Evolutionary conservation across 2,113 vertebrate species (phyloP).

Genomic region (Ellobius talpinus): DNA sequence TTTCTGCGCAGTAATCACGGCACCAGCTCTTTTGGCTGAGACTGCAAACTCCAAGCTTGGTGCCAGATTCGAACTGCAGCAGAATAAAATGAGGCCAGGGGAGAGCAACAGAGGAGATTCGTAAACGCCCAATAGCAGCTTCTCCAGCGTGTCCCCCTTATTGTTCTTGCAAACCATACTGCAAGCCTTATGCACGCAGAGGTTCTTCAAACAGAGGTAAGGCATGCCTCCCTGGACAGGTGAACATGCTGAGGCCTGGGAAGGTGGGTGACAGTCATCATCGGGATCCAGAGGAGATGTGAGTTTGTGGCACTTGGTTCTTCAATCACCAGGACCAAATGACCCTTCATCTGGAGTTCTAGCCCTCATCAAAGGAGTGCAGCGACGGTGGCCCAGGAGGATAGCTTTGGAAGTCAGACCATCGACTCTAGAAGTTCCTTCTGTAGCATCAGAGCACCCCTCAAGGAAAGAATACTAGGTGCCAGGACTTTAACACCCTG

Average conservation of each 20-base stretch:
- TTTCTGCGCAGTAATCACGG: neutral
- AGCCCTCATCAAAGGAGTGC: neutral
- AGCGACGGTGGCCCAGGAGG: neutral
- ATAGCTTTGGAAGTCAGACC: neutral
- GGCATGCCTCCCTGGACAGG: accelerated
- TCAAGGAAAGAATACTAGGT: neutral
- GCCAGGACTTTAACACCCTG: accelerated
- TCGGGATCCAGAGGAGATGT: no score
- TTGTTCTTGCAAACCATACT: neutral
- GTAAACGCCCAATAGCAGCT: accelerated
- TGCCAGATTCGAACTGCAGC: neutral
- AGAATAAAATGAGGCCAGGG: neutral
- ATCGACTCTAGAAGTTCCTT: accelerated
- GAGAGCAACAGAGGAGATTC: accelerated
- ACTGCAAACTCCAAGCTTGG: neutral
- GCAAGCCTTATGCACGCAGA: neutral
- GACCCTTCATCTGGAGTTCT: neutral
- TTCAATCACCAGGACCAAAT: no score
- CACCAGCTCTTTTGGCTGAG: neutral
- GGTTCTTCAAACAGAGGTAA: neutral
- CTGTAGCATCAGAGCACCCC: neutral
- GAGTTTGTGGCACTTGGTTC: neutral
- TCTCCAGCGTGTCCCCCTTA: neutral
- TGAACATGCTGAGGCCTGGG: accelerated
- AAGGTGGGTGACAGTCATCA: neutral